Percentiles rank a stretch among this genome's conserved stretches.
These are phyloP conservation scores for Mustela nigripes DNA, from an alignment of 2,113 vertebrate genomes.

Conservation along the genomic window DNA sequence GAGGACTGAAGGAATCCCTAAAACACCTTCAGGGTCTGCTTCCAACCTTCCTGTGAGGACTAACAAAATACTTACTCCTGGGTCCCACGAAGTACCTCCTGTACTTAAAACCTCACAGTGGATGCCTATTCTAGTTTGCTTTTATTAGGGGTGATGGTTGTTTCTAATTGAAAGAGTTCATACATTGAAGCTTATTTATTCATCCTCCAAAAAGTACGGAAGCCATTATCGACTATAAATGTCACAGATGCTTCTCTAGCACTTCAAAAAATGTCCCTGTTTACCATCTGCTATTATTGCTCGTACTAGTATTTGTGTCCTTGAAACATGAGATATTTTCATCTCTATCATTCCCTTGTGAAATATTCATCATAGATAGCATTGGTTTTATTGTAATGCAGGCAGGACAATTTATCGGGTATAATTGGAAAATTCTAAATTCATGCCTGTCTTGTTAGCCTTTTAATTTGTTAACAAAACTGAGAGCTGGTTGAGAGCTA, in stretches of 20 bases:
- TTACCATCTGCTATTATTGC: neutral
- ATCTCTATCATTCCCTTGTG: neutral
- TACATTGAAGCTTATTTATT: neutral
- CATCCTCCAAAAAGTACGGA: neutral
- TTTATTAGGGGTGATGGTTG: neutral
- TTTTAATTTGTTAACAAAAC: neutral
- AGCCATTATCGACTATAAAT: neutral
- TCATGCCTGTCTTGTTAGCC: neutral
- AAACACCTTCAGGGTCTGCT: neutral
- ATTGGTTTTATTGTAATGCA: neutral
- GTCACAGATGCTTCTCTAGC: neutral
- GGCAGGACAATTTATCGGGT: neutral
- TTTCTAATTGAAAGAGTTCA: neutral
- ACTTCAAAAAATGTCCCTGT: neutral
- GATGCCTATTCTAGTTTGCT: neutral
- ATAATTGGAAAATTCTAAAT: neutral
- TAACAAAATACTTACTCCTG: fast-evolving
- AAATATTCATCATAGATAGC: neutral
- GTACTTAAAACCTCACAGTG: neutral
- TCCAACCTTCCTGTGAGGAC: neutral
- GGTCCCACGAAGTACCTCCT: neutral
- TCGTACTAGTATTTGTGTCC: neutral
- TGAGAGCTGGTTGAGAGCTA: neutral
- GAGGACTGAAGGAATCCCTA: neutral
- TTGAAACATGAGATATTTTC: neutral